These are phyloP conservation scores for Ptychobarbus kaznakovi DNA, from an alignment of 2,797 vertebrate genomes.

Conservation along the genomic window DNA sequence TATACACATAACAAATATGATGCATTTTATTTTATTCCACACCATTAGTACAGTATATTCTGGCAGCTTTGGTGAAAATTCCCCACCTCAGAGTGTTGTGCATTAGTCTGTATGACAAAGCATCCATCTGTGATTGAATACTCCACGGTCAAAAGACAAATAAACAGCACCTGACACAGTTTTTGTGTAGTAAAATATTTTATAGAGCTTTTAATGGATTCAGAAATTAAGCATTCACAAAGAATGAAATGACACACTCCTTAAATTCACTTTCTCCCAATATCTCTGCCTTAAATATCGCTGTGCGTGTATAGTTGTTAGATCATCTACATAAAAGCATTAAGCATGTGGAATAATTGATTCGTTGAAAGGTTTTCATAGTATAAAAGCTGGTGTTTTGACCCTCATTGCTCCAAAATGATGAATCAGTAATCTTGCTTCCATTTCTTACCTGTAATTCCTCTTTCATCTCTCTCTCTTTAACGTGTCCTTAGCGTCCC, in stretches of 20 bases:
- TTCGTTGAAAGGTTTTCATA: slow-evolving; percentile 20
- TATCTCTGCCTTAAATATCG: slow-evolving; percentile 42
- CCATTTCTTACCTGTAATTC: background rate
- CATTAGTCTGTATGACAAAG: background rate
- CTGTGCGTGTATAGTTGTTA: slow-evolving; percentile 46
- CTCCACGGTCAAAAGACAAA: background rate
- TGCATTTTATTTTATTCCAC: background rate
- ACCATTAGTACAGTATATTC: background rate
- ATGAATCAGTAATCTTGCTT: slow-evolving; percentile 27
- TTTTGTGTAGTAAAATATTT: slow-evolving; percentile 82
- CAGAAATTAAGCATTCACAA: slow-evolving; percentile 80
- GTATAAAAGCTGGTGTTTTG: slow-evolving; percentile 85
- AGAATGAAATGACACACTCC: slow-evolving; percentile 54
- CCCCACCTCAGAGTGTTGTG: background rate
- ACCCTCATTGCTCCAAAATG: slow-evolving; percentile 78
- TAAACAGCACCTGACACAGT: slow-evolving; percentile 22
- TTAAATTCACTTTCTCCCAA: slow-evolving; percentile 33
- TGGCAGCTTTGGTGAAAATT: background rate
- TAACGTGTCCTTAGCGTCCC: background rate
- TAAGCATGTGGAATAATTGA: slow-evolving; percentile 49
- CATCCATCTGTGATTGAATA: background rate
- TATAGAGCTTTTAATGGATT: slow-evolving; percentile 81
- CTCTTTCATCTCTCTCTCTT: background rate
- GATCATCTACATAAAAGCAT: slow-evolving; percentile 47
- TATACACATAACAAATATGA: background rate